A percentile compares a stretch with the other conserved stretches of the same genome.
Conservation (phyloP, 1,140 invertebrate genomes). For the Drosophila nigrodunni region DNA sequence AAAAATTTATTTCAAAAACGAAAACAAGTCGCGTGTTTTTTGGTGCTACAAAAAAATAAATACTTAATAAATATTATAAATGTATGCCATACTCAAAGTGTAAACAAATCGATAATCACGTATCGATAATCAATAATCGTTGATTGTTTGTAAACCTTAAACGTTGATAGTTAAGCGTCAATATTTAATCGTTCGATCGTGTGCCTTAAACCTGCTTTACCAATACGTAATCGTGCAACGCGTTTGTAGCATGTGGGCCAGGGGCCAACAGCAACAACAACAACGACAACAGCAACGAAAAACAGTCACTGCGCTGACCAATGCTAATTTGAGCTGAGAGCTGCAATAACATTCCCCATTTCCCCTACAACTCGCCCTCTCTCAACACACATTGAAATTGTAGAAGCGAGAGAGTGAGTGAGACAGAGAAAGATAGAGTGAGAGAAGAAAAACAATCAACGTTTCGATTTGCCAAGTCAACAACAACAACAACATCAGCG, state of each 20-base stretch:
- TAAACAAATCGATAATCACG: background rate
- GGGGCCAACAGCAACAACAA: conserved; percentile 5
- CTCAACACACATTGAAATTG: conserved; percentile 14
- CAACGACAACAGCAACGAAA: background rate
- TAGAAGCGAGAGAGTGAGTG: background rate
- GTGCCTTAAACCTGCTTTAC: conserved; percentile 22
- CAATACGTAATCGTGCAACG: conserved; percentile 19
- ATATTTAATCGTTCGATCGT: conserved; percentile 18
- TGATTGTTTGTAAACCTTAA: background rate
- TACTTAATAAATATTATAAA: background rate
- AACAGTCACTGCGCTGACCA: conserved; percentile 31
- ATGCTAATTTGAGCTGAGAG: conserved; percentile 41
- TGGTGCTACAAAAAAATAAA: conserved; percentile 7
- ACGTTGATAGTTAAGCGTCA: conserved; percentile 14
- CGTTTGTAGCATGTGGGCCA: conserved; percentile 29
- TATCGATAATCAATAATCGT: background rate
- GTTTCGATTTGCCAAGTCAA: conserved; percentile 36
- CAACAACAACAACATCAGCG: conserved; percentile 9
- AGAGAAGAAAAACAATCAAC: conserved; percentile 43
- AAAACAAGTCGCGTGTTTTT: conserved; percentile 23
- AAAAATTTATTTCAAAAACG: background rate
- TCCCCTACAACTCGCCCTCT: background rate
- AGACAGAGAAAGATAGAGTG: no score
- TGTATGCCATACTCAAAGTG: background rate
- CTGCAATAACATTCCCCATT: background rate